phyloP scores from a whole-genome alignment of 2,113 vertebrate genomes.

The Thymallus thymallus region DNA sequence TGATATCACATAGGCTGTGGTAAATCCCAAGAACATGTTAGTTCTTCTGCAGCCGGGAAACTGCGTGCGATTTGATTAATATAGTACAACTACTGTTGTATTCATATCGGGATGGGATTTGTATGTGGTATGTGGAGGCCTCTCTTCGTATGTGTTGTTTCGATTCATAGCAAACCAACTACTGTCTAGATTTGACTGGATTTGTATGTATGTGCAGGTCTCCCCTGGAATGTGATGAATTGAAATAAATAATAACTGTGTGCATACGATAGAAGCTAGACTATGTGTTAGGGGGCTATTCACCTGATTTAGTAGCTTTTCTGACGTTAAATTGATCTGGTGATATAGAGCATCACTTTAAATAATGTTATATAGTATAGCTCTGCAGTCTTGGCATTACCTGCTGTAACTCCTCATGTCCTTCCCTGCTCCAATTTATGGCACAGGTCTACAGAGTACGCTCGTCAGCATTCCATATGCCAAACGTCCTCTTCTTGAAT shows the following conservation, averaged over 20 bases:
- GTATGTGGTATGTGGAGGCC: too few relatives aligned
- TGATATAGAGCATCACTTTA: neutral
- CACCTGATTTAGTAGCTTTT: neutral
- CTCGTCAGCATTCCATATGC: neutral
- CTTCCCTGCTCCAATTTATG: neutral
- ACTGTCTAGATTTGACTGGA: neutral
- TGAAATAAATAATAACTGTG: neutral
- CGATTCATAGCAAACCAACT: neutral
- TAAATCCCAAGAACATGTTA: conserved; percentile 6
- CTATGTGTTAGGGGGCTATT: neutral
- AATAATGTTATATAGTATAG: neutral
- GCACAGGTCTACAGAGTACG: neutral
- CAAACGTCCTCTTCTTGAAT: neutral
- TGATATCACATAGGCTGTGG: conserved; percentile 23
- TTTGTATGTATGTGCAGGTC: neutral
- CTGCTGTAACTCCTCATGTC: neutral
- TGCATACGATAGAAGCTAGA: neutral
- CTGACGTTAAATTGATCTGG: neutral
- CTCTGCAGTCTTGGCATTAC: neutral
- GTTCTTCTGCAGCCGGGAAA: neutral
- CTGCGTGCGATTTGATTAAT: conserved; percentile 11
- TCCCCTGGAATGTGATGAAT: neutral
- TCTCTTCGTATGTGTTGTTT: conserved; percentile 1
- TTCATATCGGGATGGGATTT: too few relatives aligned
- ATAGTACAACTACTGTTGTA: neutral